These are phyloP conservation scores for Cheirogaleus medius DNA, from an alignment of 2,113 vertebrate genomes.

Conservation along the genomic window DNA sequence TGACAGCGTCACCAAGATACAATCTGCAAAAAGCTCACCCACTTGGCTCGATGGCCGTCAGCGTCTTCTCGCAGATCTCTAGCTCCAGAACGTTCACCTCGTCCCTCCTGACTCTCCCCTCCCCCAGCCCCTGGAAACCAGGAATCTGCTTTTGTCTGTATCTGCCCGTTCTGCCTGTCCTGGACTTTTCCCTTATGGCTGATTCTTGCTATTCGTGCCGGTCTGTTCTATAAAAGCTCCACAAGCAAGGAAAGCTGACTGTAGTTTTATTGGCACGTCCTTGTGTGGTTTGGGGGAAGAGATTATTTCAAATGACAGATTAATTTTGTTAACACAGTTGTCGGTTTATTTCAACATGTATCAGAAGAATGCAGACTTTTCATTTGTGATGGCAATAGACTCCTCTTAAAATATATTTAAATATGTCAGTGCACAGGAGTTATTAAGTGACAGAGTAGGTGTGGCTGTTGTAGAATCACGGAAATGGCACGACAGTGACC, in stretches of 20 bases:
- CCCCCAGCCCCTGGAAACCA: neutral
- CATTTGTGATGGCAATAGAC: neutral
- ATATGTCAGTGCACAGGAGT: neutral
- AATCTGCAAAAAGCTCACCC: neutral
- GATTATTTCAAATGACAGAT: neutral
- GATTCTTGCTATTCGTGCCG: neutral
- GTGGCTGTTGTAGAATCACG: no score
- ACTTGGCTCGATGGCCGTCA: neutral
- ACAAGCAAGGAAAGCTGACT: neutral
- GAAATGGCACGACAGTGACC: accelerated
- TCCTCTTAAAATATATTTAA: neutral
- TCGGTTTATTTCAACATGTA: neutral
- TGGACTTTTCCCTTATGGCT: neutral
- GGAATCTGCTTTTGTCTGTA: neutral
- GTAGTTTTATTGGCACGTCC: neutral
- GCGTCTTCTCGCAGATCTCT: neutral
- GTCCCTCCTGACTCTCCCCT: neutral
- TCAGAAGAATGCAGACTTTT: neutral
- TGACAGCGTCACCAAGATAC: neutral
- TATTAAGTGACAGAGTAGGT: no score
- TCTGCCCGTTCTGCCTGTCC: neutral
- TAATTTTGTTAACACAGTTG: neutral
- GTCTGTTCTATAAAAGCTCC: neutral
- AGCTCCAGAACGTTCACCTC: neutral
- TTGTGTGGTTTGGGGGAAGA: neutral